Evolutionary conservation across 1,140 invertebrate species (phyloP), one percentile per base, ranked within the genome.

Genomic region (Plectrocnemia conspersa): DNA sequence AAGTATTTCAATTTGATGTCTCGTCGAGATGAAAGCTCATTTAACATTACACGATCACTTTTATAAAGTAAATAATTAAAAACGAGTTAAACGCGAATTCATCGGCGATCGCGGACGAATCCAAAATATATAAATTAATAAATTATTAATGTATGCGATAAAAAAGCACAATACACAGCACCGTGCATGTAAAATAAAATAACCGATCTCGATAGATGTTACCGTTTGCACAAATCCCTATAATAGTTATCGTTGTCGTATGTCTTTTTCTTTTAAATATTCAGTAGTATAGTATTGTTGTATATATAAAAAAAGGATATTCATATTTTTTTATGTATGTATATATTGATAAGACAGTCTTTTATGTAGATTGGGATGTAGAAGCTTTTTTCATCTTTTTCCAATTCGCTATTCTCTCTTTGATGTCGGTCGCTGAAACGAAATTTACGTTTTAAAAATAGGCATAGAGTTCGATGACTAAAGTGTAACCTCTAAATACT

Each of bases 331-430:
- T 21, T 19, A 19, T 44, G 22, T 7, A 44, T 16, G 7, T 19
- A 38, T 10, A 38, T 5, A 9, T 10, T 29, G 6, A 10, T 45
- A 45, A 41, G 21, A 52, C 59, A 61, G 59, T 61, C 59, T 52
- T 61, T 56, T 61, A 52, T 59, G 64, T 64, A 53, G 63, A 62
- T 70, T 70, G 70, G 50, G 69, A 71, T 27, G 66, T 63, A 44
- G 70, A 64, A 15, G 63, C 59, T 64, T 78, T 80, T 68, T 83
- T 86, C 63, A 86, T 80, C 27, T 79, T 79, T 68, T 88, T 88
- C 89, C 89, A 91, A 46, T 79, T 77, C 33, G 80, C 73, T 68
- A 91, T 91, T 64, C 82, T 79, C 67, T 87, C 79, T 72, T 89
- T 89, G 38, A 91, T 72, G 61, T 91, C 88, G 21, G 75, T 74